phyloP scores from a whole-genome alignment of 1,140 invertebrate genomes.

The Drosophila guanche region DNA sequence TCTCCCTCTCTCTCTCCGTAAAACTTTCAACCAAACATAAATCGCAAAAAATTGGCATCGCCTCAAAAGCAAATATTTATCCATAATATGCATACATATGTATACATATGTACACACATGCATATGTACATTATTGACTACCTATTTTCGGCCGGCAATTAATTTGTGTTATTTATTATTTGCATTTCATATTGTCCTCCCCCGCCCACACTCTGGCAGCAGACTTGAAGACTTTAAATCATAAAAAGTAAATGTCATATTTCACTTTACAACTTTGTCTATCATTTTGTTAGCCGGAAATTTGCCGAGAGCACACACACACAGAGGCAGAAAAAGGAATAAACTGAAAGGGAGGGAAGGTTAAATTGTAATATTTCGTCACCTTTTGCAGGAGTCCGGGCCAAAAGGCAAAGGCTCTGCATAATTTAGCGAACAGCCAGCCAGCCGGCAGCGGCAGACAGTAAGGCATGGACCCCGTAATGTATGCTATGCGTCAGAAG shows the following conservation, averaged over 20 bases:
- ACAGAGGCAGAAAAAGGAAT: neutral
- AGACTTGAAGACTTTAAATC: constrained; percentile 36
- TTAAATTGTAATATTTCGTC: constrained; percentile 82
- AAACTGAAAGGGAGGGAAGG: constrained; percentile 30
- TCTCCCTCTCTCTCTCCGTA: neutral
- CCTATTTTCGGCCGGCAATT: constrained; percentile 49
- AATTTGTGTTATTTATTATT: constrained; percentile 50
- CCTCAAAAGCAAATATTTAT: constrained; percentile 23
- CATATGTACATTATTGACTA: constrained; percentile 46
- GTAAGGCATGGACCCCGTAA: constrained; percentile 47
- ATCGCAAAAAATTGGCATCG: constrained; percentile 24
- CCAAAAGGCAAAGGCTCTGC: constrained; percentile 69
- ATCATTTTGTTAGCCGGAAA: constrained; percentile 77
- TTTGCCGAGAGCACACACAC: constrained; percentile 50
- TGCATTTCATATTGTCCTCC: constrained; percentile 18
- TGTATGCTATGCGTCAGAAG: constrained; percentile 55
- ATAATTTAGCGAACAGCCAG: constrained; percentile 69
- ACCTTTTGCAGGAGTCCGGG: constrained; percentile 54
- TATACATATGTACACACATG: neutral
- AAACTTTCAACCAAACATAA: constrained; percentile 16
- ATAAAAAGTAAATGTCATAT: constrained; percentile 25
- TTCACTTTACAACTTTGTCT: constrained; percentile 29
- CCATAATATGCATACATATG: constrained; percentile 32
- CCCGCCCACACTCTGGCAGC: neutral
- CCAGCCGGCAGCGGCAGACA: constrained; percentile 38